A percentile compares a stretch with the other conserved stretches of the same genome.
Evolutionary conservation across 53 echinoderm and acorn worm species (phyloP).

Genomic region (Stichopus horrens): DNA sequence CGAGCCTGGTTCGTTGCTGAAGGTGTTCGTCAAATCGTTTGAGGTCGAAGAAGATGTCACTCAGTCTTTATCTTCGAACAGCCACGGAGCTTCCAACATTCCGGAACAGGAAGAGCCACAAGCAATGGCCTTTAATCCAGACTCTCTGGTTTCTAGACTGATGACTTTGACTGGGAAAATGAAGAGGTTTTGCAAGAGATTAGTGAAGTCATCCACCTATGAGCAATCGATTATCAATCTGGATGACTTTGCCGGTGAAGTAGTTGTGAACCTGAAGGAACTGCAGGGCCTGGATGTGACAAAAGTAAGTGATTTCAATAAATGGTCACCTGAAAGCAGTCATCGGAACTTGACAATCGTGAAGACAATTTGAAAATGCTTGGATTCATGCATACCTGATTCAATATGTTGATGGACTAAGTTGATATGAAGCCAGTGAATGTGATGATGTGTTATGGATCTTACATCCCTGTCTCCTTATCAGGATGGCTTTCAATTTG

Average conservation of each 20-base stretch:
- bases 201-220: constrained; percentile 62
- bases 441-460: too few species aligned
- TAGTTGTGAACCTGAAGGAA: constrained; percentile 68
- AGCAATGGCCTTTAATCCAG: not conserved
- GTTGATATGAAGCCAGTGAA: too few species aligned
- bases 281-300: constrained; percentile 84
- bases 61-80: not conserved
- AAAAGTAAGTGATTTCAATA: constrained; percentile 57
- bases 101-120: not conserved
- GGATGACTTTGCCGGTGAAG: constrained; percentile 80
- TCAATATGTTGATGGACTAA: too few species aligned
- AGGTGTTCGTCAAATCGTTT: constrained; percentile 21
- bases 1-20: not conserved
- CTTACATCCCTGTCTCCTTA: too few species aligned
- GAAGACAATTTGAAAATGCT: too few species aligned
- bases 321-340: too few species aligned
- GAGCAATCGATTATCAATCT: constrained; percentile 47
- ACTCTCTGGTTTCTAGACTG: constrained; percentile 47
- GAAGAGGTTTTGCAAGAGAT: constrained; percentile 70
- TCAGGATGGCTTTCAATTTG: too few species aligned
- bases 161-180: constrained; percentile 56
- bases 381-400: too few species aligned
- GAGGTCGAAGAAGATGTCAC: not conserved
- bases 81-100: not conserved
- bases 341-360: too few species aligned